These are phyloP conservation scores for Zaprionus tsacasi DNA, from an alignment of 1,140 invertebrate genomes.

Conservation along the genomic window DNA sequence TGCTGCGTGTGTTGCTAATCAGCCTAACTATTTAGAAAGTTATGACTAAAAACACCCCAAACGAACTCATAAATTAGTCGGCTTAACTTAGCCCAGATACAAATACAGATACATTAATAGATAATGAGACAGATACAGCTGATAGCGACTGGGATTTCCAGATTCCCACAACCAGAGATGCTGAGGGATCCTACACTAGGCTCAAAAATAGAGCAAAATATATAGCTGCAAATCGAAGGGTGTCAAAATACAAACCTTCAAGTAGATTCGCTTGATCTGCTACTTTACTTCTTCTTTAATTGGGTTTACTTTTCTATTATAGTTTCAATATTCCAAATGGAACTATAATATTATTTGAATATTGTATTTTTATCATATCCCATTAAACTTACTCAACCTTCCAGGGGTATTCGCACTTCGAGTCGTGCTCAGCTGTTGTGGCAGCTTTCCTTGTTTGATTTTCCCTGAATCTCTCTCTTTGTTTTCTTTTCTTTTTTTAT, in stretches of 20 bases:
- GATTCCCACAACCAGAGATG: background rate
- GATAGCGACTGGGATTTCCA: slow-evolving; percentile 23
- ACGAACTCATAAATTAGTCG: slow-evolving; percentile 34
- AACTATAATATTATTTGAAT: too few species aligned
- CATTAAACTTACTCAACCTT: background rate
- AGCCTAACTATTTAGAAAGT: slow-evolving; percentile 45
- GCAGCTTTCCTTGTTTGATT: slow-evolving; percentile 5
- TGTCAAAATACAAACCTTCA: background rate
- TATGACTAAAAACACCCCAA: slow-evolving; percentile 21
- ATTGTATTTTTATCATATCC: too few species aligned
- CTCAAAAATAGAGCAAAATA: too few species aligned
- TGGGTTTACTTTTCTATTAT: background rate
- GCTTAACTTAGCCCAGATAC: slow-evolving; percentile 20
- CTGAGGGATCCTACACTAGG: background rate
- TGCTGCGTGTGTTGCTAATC: slow-evolving; percentile 8
- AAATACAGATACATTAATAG: slow-evolving; percentile 21
- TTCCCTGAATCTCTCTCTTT: background rate
- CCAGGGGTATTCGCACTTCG: background rate
- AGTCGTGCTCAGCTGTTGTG: background rate
- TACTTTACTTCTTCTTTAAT: background rate
- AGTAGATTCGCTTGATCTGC: background rate
- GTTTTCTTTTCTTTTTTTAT: background rate
- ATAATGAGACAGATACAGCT: slow-evolving; percentile 5
- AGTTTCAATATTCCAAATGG: too few species aligned
- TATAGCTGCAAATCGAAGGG: too few species aligned